Evolutionary conservation across 2,797 vertebrate genomes (phyloP).

Genomic region (Myripristis murdjan): DNA sequence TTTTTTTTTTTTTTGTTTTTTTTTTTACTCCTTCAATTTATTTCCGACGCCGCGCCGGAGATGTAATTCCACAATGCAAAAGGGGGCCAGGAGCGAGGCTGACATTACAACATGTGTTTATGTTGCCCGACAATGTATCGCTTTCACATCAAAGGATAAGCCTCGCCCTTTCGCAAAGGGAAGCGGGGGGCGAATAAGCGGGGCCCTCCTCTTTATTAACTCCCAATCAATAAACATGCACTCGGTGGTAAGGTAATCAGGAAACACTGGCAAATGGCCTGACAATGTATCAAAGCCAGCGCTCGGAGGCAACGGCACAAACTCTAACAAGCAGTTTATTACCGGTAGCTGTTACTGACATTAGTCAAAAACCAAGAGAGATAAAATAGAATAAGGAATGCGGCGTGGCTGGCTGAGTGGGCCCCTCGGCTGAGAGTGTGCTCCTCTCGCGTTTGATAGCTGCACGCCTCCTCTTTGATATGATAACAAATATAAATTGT

Average conservation of each 20-base stretch:
- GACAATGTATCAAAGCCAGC: slow-evolving; percentile 98
- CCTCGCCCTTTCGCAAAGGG: slow-evolving; percentile 88
- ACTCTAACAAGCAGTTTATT: slow-evolving; percentile 99
- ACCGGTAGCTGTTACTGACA: slow-evolving; percentile 99
- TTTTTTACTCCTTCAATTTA: slow-evolving; percentile 48
- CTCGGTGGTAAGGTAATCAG: slow-evolving; percentile 95
- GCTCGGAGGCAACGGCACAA: slow-evolving; percentile 95
- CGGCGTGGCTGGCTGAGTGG: slow-evolving; percentile 86
- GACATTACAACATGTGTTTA: slow-evolving; percentile 70
- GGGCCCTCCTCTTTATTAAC: slow-evolving; percentile 94
- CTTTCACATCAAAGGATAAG: slow-evolving; percentile 94
- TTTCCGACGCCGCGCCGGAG: slow-evolving; percentile 45
- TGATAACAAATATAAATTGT: slow-evolving; percentile 99
- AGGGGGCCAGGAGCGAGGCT: slow-evolving; percentile 59
- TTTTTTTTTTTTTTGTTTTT: no score
- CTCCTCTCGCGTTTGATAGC: slow-evolving; percentile 93
- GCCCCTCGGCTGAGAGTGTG: slow-evolving; percentile 92
- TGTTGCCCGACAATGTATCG: slow-evolving; percentile 85
- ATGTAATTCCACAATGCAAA: slow-evolving; percentile 19
- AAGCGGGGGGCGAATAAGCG: slow-evolving; percentile 82
- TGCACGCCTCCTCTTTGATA: slow-evolving; percentile 96
- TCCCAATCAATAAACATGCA: slow-evolving; percentile 99
- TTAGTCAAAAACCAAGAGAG: slow-evolving; percentile 99
- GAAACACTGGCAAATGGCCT: slow-evolving; percentile 96
- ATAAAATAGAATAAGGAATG: slow-evolving; percentile 99